Base-by-base conservation (phyloP, 2,113 vertebrate genomes). In the Rhinichthys klamathensis region DNA sequence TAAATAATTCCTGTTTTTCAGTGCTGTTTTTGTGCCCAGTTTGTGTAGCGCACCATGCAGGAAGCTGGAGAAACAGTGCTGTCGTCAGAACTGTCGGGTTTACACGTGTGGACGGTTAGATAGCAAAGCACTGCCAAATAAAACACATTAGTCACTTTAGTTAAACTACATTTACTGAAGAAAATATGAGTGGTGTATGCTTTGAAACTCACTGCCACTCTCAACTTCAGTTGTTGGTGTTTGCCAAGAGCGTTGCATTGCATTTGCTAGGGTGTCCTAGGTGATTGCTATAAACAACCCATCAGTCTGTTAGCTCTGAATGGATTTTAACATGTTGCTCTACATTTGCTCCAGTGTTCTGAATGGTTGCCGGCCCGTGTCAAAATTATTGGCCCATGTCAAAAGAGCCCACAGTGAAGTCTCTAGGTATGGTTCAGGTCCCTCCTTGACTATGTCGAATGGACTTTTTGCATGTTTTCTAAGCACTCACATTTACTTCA, bases 1-100 rank as follows among this genome's bases (percentile, higher is more conserved):
- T 81, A 54, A 85, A 88, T 85, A 10, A 85, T 72, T 88, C 78
- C 84, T 88, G 84, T 88, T 88, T 83, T 85, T 60, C 51, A 65
- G 60, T 0, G 32, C 67, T 72, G 44, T 35, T 69, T 63, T 65
- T 77, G 80, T 38, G 51, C 32, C 38, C 18, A 6, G 41, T 44
- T 83, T 60, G n/a, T 69, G 60, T 51, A 44, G 56, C 2, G 25
- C 16, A 67, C 41, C 25, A 35, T 13, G 10, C 61, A 67, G 80
- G 80, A 81, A 69, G 80, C 56, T 10, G 41, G 35, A 65, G 38
- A 44, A 2, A 46, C 38, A 21, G 38, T 41, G 76, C 7, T 44
- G 32, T 63, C 38, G 58, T 80, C 60, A 46, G 4, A 65, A 16
- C 23, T 27, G 63, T 67, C 11, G 25, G 32, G 13, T 69, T 67